phyloP scores from a whole-genome alignment of 2,888 invertebrate species.

The Leptinotarsa haldemani region DNA sequence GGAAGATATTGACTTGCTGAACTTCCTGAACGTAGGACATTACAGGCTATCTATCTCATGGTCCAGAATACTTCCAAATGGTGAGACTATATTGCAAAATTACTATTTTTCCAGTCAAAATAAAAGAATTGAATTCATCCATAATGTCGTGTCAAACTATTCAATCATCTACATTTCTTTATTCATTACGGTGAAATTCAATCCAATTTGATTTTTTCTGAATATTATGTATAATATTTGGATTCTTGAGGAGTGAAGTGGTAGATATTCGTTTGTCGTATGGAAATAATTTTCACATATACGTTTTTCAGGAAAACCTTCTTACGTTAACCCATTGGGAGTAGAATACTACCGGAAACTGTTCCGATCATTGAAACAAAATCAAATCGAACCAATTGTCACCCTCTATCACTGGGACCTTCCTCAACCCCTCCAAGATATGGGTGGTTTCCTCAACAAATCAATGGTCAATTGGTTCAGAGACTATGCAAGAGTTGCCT shows the following conservation, averaged over 20 bases:
- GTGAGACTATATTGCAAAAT: neutral
- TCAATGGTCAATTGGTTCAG: slow-evolving; percentile 59
- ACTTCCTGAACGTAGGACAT: slow-evolving; percentile 68
- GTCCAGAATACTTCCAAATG: slow-evolving; percentile 66
- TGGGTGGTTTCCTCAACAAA: slow-evolving; percentile 25
- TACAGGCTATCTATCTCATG: slow-evolving; percentile 47
- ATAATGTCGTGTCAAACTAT: neutral
- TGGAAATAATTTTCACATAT: neutral
- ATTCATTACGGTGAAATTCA: too few relatives aligned
- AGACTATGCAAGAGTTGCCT: slow-evolving; percentile 68
- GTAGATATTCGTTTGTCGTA: too few relatives aligned
- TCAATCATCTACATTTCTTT: too few relatives aligned
- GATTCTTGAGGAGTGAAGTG: too few relatives aligned
- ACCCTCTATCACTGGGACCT: slow-evolving; percentile 71
- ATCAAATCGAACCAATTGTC: slow-evolving; percentile 69
- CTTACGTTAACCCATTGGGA: slow-evolving; percentile 75
- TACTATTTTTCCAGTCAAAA: too few relatives aligned
- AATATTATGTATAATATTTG: too few relatives aligned
- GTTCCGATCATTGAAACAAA: slow-evolving; percentile 63
- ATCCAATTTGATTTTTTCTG: too few relatives aligned
- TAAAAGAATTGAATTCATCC: too few relatives aligned
- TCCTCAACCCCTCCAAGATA: slow-evolving; percentile 65
- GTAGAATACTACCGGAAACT: slow-evolving; percentile 64
- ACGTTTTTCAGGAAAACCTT: slow-evolving; percentile 62
- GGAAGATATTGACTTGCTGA: slow-evolving; percentile 72